Evolutionary conservation across 64 coral and sea anemone genomes (phyloP), one percentile per base, ranked within the genome.

Genomic region (Pocillopora verrucosa): DNA sequence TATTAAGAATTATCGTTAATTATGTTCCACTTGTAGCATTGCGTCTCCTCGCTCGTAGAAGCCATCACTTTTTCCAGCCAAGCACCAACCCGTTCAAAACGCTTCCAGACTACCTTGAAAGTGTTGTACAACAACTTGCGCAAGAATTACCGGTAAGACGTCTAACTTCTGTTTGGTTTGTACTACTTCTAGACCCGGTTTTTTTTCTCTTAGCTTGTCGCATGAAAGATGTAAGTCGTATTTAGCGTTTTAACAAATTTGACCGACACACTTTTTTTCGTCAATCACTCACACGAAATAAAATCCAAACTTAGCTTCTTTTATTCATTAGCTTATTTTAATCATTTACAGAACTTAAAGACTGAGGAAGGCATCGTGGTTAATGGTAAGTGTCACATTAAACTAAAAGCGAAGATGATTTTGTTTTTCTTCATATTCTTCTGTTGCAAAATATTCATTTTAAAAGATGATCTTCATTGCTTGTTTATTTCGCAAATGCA

Each of bases 31-130:
- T 30, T 30, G 30, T 0, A 98, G 96, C 96, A 34, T 73, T 98
- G 16, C 90, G 96, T 76, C 91, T 98, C 61, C 91, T 98, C 60
- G 94, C 96, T 35, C 90, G 93, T 56, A 91, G 96, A 74, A 98
- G 96, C 68, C 96, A 98, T 76, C 96, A 95, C 65, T 98, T 98
- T 86, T 98, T 98, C 81, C 96, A 98, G 64, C 93, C 96, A 35
- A 98, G 96, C 56, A 36, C 75, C 4, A 98, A 95, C 59, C 96
- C 96, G 38, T 98, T 98, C 24, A 98, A 98, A 93, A 94, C 96
- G 1, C 68, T 98, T 80, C 96, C 96, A 9, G 93, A 98, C 13
- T 98, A 98, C 76, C 88, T 98, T 36, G 93, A 95, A 36, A 93
- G 91, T 73, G 93, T 94, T n/a, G 93, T 98, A 0, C 87, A 91